phyloP scores from a whole-genome alignment of 2,888 invertebrate species.

The Chorisops tibialis region DNA sequence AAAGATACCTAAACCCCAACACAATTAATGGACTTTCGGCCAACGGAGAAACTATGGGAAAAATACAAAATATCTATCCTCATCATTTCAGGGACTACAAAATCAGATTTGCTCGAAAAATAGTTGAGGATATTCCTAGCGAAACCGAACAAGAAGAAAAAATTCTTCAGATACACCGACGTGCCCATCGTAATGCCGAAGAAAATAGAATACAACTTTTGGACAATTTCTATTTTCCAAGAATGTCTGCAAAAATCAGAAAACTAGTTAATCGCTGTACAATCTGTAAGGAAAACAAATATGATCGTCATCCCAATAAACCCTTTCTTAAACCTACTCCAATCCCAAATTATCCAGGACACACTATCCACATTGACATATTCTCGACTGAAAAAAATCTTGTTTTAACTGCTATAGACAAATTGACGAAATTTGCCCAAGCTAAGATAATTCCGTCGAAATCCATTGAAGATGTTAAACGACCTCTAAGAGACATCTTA shows the following conservation, averaged over 20 bases:
- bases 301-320: slow-evolving; percentile 24
- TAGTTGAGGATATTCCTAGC: slow-evolving; percentile 6
- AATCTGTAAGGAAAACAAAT: too few relatives aligned
- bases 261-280: slow-evolving; percentile 22
- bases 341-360: slow-evolving; percentile 13
- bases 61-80: too few relatives aligned
- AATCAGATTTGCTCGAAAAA: too few relatives aligned
- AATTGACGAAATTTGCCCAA: slow-evolving; percentile 31
- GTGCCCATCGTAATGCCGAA: slow-evolving; percentile 28
- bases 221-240: slow-evolving; percentile 27
- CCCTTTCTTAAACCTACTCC: slow-evolving; percentile 4
- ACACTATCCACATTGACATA: slow-evolving; percentile 23
- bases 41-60: too few relatives aligned
- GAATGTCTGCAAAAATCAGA: slow-evolving; percentile 25
- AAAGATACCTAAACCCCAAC: slow-evolving; percentile 14
- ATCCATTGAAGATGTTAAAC: slow-evolving; percentile 14
- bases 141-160: slow-evolving; percentile 26
- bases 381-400: slow-evolving; percentile 22
- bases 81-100: too few relatives aligned
- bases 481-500: slow-evolving; percentile 5
- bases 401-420: slow-evolving; percentile 29
- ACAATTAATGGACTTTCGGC: slow-evolving; percentile 23
- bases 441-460: slow-evolving; percentile 16
- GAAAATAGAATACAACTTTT: slow-evolving; percentile 29
- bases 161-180: slow-evolving; percentile 25